Base-by-base conservation (phyloP, 2,113 vertebrate genomes). In the Albula goreensis region DNA sequence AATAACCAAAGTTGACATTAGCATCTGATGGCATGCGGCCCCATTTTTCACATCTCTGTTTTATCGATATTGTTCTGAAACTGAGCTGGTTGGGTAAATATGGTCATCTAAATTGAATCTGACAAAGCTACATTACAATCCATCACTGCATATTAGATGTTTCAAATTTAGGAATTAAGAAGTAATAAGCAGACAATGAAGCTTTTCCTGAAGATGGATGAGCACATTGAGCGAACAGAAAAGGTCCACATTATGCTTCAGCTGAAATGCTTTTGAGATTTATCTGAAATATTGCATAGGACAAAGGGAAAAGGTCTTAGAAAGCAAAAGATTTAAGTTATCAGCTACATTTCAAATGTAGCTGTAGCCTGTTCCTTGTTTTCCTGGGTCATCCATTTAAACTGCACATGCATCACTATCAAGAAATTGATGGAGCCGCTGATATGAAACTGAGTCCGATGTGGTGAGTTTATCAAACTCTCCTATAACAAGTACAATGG, bases 101-200 rank as follows among this genome's bases (percentile, higher is more conserved):
- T 93, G 94, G 94, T 91, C 90, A 89, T 86, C 85, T 79, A 91
- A 93, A 96, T 95, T 94, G 94, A 93, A 94, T 95, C 90, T 92
- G 95, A 95, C 95, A 95, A 94, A 94, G 91, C 93, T 93, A 95
- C 94, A 95, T 95, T 94, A 96, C 91, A 93, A 96, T 96, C 95
- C 94, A 96, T 96, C 95, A 95, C 92, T 86, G 92, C 93, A 94
- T 95, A 96, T 96, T 96, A 96, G 95, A 95, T 92, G 94, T 95
- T 95, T 95, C 94, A 95, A 92, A 95, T 95, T 94, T 95, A 89
- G 87, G 92, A 94, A 95, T 96, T 93, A 95, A 94, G 92, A 84
- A 93, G 93, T 95, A 96, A 96, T 95, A 94, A 94, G 92, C 82
- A 74, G 86, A 91, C 90, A 89, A 90, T 93, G 79, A 94, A 92